Base-by-base conservation (phyloP, 2,113 vertebrate species). In the Microcebus tavaratra region DNA sequence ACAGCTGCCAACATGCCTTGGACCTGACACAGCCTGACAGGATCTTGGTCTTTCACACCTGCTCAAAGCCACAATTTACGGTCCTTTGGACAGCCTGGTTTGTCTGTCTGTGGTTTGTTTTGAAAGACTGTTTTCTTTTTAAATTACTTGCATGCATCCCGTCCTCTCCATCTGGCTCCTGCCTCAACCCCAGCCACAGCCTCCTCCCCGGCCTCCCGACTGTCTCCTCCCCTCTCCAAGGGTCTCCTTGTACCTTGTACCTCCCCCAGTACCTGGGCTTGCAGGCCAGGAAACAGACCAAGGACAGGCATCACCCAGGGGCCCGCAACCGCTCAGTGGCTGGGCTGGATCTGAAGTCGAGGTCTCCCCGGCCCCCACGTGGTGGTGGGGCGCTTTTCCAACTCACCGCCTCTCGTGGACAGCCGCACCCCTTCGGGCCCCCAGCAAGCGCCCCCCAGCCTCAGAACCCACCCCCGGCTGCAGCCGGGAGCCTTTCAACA, bases 341-440 rank as follows among this genome's bases (percentile, higher is more conserved):
- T 65, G 3, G 14, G 45, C 70, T 59, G 45, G 42, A 21, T 23
- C 81, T 20, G 3, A 27, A 31, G 59, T 70, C 61, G 34, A 10
- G 42, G 55, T 13, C 1, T 17, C 68, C 75, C 45, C 20, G 63
- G 5, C 29, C 36, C 31, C 1, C 2, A 9, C 0, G 0, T 0
- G 1, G 63, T 8, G 21, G 23, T 11, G 21, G 23, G 0, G 25
- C 1, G 0, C 61, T 31, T 42, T 79, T 12, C 81, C 8, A 48
- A 1, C 0, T 1, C 6, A 8, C 23, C 8, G 3, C n/a, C 39
- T 42, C 4, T n/a, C 23, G 48, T 0, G n/a, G 53, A 45, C 0
- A 5, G 55, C 36, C 4, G 1, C 53, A 50, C 18, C 11, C 18
- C 2, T 29, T 7, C n/a, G 6, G 61, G 39, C 1, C 45, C 61